These are phyloP conservation scores for Phocoena phocoena DNA, from an alignment of 2,113 vertebrate species.

Conservation along the genomic window DNA sequence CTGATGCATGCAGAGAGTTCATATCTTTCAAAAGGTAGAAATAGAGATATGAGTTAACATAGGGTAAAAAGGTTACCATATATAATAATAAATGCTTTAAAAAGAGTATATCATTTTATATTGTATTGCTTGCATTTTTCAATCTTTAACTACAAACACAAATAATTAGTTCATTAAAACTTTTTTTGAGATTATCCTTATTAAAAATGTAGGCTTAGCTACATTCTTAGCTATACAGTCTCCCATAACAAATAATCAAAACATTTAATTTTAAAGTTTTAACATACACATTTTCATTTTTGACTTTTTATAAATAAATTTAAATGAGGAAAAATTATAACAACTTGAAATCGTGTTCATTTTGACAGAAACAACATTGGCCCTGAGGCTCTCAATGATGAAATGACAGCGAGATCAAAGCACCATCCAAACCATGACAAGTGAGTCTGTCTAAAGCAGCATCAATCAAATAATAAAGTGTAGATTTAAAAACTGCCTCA, in stretches of 20 bases:
- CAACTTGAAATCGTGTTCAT: neutral
- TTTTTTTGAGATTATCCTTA: neutral
- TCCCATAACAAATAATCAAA: neutral
- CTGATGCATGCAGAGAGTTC: neutral
- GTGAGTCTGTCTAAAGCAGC: conserved; percentile 6
- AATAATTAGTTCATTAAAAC: neutral
- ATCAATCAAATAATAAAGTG: neutral
- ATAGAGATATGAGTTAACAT: neutral
- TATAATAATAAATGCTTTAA: neutral
- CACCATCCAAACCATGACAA: neutral
- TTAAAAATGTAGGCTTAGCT: neutral
- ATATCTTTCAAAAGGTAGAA: neutral
- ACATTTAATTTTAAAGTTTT: neutral
- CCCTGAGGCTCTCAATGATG: neutral
- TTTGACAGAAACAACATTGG: neutral
- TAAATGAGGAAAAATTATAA: neutral
- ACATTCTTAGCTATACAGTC: neutral
- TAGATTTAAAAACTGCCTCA: neutral
- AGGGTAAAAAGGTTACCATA: neutral
- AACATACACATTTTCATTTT: neutral
- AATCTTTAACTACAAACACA: neutral
- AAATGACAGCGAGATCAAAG: conserved; percentile 23
- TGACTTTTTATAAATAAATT: neutral
- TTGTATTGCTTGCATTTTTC: neutral
- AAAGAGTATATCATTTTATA: neutral